Conservation (phyloP, 2,113 vertebrate species). For the Pantherophis guttatus region DNA sequence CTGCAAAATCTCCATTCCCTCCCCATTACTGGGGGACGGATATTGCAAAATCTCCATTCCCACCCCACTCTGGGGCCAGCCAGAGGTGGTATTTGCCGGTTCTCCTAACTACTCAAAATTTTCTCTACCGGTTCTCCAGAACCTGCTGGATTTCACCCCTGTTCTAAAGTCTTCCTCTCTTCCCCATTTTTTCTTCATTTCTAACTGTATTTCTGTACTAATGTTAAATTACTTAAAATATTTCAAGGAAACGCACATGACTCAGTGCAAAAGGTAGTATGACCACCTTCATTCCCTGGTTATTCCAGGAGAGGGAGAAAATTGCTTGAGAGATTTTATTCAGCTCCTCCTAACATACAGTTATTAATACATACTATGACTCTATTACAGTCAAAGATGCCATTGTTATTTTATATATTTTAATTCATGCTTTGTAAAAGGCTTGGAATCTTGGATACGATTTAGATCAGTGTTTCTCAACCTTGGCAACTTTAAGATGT, state of each 20-base stretch:
- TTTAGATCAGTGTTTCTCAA: not conserved
- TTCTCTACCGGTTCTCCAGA: too few relatives aligned
- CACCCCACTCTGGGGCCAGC: too few relatives aligned
- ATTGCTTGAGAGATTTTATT: not conserved
- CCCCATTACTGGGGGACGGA: too few relatives aligned
- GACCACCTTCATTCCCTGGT: not conserved
- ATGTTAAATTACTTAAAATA: not conserved
- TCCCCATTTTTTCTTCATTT: not conserved
- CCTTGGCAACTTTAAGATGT: too few relatives aligned
- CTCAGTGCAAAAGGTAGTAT: not conserved
- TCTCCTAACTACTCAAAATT: too few relatives aligned
- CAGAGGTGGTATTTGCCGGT: too few relatives aligned
- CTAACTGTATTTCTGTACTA: not conserved
- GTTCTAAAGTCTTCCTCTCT: not conserved
- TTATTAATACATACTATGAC: not conserved
- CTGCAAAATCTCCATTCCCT: too few relatives aligned
- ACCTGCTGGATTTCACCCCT: too few relatives aligned
- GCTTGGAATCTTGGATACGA: not conserved
- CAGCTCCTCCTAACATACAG: not conserved
- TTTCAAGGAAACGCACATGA: not conserved
- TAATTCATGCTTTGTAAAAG: not conserved
- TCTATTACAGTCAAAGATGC: not conserved
- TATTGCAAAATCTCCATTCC: too few relatives aligned
- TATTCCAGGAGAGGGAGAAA: not conserved
- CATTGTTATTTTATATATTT: not conserved